A percentile compares a stretch with the other conserved stretches of the same genome.
These are phyloP conservation scores for Encarsia formosa DNA, from an alignment of 2,888 invertebrate species.

Conservation along the genomic window DNA sequence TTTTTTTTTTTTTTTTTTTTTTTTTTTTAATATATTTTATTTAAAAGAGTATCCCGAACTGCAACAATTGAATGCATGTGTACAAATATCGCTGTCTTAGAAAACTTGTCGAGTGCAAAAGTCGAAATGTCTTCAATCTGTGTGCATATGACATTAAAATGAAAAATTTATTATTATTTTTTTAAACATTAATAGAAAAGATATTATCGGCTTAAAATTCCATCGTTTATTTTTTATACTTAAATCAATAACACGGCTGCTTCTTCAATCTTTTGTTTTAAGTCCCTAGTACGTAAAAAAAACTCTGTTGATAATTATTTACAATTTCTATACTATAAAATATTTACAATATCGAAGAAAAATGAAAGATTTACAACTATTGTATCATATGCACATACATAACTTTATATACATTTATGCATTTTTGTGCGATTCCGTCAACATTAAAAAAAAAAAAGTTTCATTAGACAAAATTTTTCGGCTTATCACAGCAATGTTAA, in stretches of 20 bases:
- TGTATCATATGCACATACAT: constrained; percentile 27
- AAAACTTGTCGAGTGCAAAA: constrained; percentile 21
- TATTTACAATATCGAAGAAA: constrained; percentile 33
- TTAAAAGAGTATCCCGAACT: constrained; percentile 4
- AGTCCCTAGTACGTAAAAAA: constrained; percentile 38
- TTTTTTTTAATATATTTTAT: constrained; percentile 4
- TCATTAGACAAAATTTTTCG: no score
- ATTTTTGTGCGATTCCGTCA: constrained; percentile 25
- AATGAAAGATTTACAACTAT: constrained; percentile 24
- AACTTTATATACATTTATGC: no score
- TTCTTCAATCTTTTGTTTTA: constrained; percentile 15
- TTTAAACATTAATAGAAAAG: not conserved
- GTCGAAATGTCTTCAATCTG: constrained; percentile 21
- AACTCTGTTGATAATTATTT: constrained; percentile 38
- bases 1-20: constrained; percentile 18
- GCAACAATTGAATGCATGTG: no score
- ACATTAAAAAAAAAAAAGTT: no score
- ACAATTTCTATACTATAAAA: constrained; percentile 35
- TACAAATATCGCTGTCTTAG: no score
- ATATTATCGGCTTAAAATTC: not conserved
- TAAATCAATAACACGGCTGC: constrained; percentile 20
- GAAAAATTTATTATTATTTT: not conserved
- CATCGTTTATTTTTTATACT: not conserved
- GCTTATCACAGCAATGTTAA: constrained; percentile 8
- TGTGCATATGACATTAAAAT: not conserved